phyloP scores from a whole-genome alignment of 1,140 invertebrate species.

The Chrysoperla carnea region DNA sequence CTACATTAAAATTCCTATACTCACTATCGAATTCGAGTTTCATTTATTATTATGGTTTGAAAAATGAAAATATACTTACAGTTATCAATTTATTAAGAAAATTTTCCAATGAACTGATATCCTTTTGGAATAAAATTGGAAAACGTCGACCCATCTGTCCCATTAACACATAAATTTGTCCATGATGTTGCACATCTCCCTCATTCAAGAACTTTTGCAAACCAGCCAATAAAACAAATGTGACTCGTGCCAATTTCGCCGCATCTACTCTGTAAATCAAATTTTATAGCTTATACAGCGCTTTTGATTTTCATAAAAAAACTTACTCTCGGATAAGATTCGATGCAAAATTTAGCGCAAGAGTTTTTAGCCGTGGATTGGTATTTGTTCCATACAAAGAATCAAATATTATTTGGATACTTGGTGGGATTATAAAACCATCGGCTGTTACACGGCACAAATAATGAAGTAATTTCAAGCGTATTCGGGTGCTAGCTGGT shows the following conservation, averaged over 20 bases:
- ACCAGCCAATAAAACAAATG: constrained; percentile 45
- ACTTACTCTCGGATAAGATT: constrained; percentile 64
- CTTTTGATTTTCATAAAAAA: background rate
- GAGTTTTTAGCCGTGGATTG: constrained; percentile 60
- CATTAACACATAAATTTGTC: constrained; percentile 57
- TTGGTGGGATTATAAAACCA: constrained; percentile 60
- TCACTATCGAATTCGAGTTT: no score
- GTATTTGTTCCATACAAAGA: constrained; percentile 70
- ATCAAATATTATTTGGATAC: constrained; percentile 76
- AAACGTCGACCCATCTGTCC: constrained; percentile 50
- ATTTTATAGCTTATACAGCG: background rate
- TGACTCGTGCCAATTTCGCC: constrained; percentile 37
- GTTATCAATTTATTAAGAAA: constrained; percentile 45
- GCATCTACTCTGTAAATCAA: constrained; percentile 36
- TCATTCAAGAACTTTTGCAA: constrained; percentile 51
- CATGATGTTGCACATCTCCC: constrained; percentile 36
- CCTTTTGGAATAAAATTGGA: constrained; percentile 47
- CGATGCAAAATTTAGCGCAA: constrained; percentile 65
- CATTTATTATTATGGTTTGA: no score
- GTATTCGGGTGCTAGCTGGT: constrained; percentile 61
- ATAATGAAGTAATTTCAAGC: constrained; percentile 71
- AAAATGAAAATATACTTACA: constrained; percentile 17
- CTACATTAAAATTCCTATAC: no score
- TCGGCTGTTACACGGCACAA: constrained; percentile 59
- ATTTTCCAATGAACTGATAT: constrained; percentile 39